These are phyloP conservation scores for Andrena bucephala DNA, from an alignment of 2,888 invertebrate species.

Conservation along the genomic window DNA sequence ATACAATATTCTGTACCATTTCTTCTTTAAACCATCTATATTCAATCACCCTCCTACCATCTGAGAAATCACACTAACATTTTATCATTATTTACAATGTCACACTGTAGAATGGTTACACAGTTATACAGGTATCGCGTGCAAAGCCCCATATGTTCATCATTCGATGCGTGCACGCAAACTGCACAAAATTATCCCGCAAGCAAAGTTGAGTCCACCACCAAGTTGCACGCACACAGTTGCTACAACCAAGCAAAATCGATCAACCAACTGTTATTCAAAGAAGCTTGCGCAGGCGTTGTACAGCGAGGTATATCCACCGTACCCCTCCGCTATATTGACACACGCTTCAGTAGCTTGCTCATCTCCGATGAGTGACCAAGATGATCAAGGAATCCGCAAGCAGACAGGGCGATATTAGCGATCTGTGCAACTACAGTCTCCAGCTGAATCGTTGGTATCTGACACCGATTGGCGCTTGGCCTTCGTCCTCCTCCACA, in stretches of 20 bases:
- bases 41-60: too few species aligned
- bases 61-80: too few species aligned
- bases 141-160: too few species aligned
- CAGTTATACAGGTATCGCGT: too few species aligned
- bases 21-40: too few species aligned
- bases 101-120: too few species aligned
- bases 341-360: slow-evolving; percentile 5
- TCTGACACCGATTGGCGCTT: slow-evolving; percentile 64
- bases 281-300: slow-evolving; percentile 7
- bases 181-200: too few species aligned
- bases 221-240: too few species aligned
- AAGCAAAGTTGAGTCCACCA: too few species aligned
- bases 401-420: not conserved
- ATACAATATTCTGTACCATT: not conserved
- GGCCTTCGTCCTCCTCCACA: slow-evolving; percentile 52
- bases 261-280: not conserved
- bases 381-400: not conserved
- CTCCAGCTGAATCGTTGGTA: slow-evolving; percentile 65
- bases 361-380: not conserved
- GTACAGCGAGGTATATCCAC: not conserved
- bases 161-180: too few species aligned
- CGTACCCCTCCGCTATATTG: not conserved
- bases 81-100: too few species aligned
- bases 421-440: not conserved
- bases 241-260: slow-evolving; percentile 4